A percentile compares a stretch with the other conserved stretches of the same genome.
phyloP scores from a whole-genome alignment of 1,140 invertebrate genomes.

The Prorops nasuta region DNA sequence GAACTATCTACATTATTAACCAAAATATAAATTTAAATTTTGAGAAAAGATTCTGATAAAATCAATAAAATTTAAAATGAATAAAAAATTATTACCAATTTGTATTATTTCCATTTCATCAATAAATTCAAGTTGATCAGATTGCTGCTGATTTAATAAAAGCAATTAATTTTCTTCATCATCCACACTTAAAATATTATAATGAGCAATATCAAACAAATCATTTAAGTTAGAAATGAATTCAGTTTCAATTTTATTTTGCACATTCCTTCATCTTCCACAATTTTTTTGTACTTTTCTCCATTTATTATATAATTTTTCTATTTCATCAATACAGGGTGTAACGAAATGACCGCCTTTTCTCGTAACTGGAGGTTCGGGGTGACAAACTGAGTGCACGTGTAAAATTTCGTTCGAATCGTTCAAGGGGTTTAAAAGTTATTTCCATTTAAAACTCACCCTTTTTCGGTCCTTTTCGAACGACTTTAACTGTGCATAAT shows the following conservation, averaged over 20 bases:
- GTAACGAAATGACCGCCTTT: too few species aligned
- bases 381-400: too few species aligned
- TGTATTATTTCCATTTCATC: neutral
- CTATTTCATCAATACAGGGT: constrained; percentile 18
- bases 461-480: too few species aligned
- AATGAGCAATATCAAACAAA: constrained; percentile 7
- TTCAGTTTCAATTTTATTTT: constrained; percentile 5
- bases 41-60: constrained; percentile 2
- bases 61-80: constrained; percentile 3
- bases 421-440: too few species aligned
- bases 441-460: too few species aligned
- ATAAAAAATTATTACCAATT: neutral
- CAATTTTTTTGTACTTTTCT: constrained; percentile 16
- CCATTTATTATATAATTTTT: constrained; percentile 19
- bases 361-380: too few species aligned
- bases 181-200: constrained; percentile 1
- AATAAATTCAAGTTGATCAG: constrained; percentile 7
- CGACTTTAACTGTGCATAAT: too few species aligned
- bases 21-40: neutral
- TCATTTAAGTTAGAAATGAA: constrained; percentile 1
- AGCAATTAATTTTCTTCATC: neutral
- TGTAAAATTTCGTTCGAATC: too few species aligned
- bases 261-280: constrained; percentile 1
- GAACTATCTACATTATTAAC: neutral
- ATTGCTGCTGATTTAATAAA: neutral